These are phyloP conservation scores for Dipus sagitta DNA, from an alignment of 2,797 vertebrate genomes.

Conservation along the genomic window DNA sequence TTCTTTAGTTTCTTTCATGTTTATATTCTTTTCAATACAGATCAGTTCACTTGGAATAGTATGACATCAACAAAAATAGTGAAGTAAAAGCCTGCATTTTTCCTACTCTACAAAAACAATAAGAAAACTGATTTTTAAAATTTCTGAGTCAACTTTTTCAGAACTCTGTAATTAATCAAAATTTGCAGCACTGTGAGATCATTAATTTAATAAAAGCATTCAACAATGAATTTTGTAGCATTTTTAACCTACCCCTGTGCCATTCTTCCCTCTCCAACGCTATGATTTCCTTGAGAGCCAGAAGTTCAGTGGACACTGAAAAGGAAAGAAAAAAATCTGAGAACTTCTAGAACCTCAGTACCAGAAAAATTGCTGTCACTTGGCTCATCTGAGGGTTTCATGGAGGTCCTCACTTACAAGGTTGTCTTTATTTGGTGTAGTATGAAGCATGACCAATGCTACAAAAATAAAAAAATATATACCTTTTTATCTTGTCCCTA, in stretches of 20 bases:
- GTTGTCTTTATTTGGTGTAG: neutral
- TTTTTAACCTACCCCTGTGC: neutral
- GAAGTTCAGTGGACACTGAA: neutral
- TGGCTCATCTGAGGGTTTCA: neutral
- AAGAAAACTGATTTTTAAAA: neutral
- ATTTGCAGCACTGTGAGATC: neutral
- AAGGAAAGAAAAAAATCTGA: neutral
- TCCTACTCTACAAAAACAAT: neutral
- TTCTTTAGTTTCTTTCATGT: neutral
- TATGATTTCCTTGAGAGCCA: slow-evolving; percentile 12
- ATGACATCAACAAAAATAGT: neutral
- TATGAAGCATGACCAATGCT: neutral
- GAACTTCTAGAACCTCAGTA: neutral
- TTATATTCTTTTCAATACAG: neutral
- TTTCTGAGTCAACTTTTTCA: no score
- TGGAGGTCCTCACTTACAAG: neutral
- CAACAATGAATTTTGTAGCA: neutral
- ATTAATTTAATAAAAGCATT: neutral
- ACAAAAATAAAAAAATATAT: neutral
- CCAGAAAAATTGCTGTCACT: neutral
- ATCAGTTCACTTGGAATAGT: neutral
- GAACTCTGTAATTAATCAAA: neutral
- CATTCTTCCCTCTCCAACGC: neutral
- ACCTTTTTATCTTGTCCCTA: neutral
- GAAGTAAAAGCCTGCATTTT: neutral